Base-by-base conservation (phyloP, 2,888 invertebrate species). In the Chesias legatella region DNA sequence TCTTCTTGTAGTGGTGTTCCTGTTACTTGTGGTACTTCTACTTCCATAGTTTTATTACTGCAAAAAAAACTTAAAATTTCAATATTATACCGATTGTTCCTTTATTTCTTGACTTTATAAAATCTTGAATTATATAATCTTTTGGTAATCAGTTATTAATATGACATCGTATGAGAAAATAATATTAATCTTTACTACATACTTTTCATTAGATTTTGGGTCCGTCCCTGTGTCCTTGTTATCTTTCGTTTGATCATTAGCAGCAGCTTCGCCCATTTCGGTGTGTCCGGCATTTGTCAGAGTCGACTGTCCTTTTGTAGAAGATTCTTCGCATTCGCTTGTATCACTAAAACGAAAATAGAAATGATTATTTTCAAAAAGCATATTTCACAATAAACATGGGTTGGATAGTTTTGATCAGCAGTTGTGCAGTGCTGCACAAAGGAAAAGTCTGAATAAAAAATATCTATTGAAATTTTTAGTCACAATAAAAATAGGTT, bases 321-420 rank as follows among this genome's bases (percentile, higher is more conserved):
- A 49, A 0, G 50, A 33, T 1, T 79, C 79, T 26, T 83, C 85
- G 8, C 53, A 63, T 43, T 83, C 85, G 37, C 82, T 83, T 0
- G 53, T 51, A 13, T 85, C 74, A 32, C 83, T 83, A 53, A 27
- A 71, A 56, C 10, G 13, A 11, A 33, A 35, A 13, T 11, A 5
- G 24, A 1, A 11, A 10, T 20, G 4, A 20, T 3, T 20, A n/a
- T 27, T 44, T 28, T 22, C 25, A 28, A 6, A 21, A 27, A 6
- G 3, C 6, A 4, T 17, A 3, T 17, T 17, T 17, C n/a, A n/a
- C n/a, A n/a, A n/a, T n/a, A n/a, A n/a, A n/a, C n/a, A n/a, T n/a
- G n/a, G n/a, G n/a, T n/a, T n/a, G n/a, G n/a, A n/a, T n/a, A n/a
- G n/a, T n/a, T n/a, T n/a, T n/a, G n/a, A n/a, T n/a, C n/a, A n/a